phyloP scores from a whole-genome alignment of 2,797 vertebrate genomes.

The Valencia hispanica region DNA sequence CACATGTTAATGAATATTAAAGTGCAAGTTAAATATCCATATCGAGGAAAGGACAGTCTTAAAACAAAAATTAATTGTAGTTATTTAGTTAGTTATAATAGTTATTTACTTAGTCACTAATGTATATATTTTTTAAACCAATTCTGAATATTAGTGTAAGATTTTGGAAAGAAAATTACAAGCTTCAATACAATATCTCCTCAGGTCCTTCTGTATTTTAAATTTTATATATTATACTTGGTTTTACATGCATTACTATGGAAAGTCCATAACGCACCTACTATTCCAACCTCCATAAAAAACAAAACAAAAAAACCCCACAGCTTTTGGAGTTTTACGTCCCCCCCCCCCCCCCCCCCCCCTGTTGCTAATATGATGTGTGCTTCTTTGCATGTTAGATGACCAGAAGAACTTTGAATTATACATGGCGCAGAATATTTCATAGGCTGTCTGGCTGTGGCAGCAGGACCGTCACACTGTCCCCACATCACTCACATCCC shows the following conservation, averaged over 20 bases:
- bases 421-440: conserved; percentile 56
- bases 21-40: too few species aligned
- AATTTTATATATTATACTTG: not conserved
- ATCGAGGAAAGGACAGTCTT: too few species aligned
- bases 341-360: not conserved
- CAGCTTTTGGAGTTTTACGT: not conserved
- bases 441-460: conserved; percentile 39
- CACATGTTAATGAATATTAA: too few species aligned
- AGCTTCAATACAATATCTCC: not conserved
- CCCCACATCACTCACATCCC: conserved; percentile 41
- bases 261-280: not conserved
- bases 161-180: not conserved
- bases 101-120: not conserved
- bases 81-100: too few species aligned
- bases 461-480: conserved; percentile 35
- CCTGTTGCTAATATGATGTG: conserved; percentile 1
- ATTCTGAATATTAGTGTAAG: not conserved
- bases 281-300: not conserved
- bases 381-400: conserved; percentile 31
- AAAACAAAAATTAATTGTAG: too few species aligned
- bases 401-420: conserved; percentile 51
- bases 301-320: too few species aligned
- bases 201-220: not conserved
- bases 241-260: not conserved
- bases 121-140: not conserved